Evolutionary conservation across 2,797 vertebrate genomes (phyloP).

Genomic region (Pampus argenteus): DNA sequence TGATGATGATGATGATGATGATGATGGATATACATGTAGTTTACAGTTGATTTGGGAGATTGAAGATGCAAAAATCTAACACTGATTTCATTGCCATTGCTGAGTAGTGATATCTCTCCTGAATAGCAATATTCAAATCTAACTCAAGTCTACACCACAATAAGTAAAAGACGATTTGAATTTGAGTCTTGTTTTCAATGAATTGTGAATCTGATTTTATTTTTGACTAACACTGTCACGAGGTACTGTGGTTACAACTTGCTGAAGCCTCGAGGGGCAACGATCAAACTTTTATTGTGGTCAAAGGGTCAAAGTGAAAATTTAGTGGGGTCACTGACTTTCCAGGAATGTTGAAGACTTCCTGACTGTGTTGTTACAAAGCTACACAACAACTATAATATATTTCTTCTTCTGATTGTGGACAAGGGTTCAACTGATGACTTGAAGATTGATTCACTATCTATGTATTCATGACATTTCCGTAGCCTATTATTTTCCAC

Average conservation of each 20-base stretch:
- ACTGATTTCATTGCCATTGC: too few species aligned
- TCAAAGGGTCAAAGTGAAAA: constrained; percentile 46
- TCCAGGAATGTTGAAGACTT: constrained; percentile 44
- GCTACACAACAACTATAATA: constrained; percentile 15
- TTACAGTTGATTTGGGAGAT: too few species aligned
- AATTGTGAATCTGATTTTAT: neutral
- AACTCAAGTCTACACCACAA: neutral
- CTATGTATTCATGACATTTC: constrained; percentile 11
- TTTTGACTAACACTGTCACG: constrained; percentile 8
- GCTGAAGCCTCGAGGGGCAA: constrained; percentile 5
- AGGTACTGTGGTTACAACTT: constrained; percentile 10
- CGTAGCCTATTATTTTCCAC: neutral
- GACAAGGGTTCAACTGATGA: neutral
- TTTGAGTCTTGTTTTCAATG: neutral
- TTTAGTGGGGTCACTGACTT: constrained; percentile 49
- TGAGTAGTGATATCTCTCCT: too few species aligned
- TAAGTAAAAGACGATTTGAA: neutral
- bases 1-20: too few species aligned
- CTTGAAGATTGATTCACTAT: neutral
- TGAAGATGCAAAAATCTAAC: too few species aligned
- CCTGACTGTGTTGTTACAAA: constrained; percentile 24
- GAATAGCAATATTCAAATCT: neutral
- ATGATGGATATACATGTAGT: too few species aligned
- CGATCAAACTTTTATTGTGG: constrained; percentile 33
- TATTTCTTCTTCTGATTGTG: neutral